These are phyloP conservation scores for Megalopta genalis DNA, from an alignment of 1,140 invertebrate species.

Conservation along the genomic window DNA sequence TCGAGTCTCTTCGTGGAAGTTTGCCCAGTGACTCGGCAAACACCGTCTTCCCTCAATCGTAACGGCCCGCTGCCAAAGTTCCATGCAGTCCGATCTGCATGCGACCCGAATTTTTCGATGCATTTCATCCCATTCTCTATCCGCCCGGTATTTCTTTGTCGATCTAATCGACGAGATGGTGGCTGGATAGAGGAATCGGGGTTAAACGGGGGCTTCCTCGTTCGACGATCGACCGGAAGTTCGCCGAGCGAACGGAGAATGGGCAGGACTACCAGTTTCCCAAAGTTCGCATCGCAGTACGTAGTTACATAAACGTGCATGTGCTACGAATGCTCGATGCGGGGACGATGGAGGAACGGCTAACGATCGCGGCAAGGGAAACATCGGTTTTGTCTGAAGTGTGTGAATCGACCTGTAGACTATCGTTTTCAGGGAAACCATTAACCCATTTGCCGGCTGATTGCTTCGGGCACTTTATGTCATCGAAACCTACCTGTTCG, in stretches of 20 bases:
- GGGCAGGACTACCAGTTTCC: slow-evolving; percentile 3
- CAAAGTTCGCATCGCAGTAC: slow-evolving; percentile 33
- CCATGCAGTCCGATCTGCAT: background rate
- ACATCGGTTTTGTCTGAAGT: slow-evolving; percentile 5
- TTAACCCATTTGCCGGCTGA: slow-evolving; percentile 64
- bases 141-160: slow-evolving; percentile 1
- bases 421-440: slow-evolving; percentile 51
- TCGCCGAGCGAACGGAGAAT: slow-evolving; percentile 49
- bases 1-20: too few relatives aligned
- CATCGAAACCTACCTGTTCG: slow-evolving; percentile 47
- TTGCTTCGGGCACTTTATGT: slow-evolving; percentile 51
- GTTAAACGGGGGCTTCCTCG: slow-evolving; percentile 43
- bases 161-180: slow-evolving; percentile 50
- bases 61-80: too few relatives aligned
- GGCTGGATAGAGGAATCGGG: slow-evolving; percentile 50
- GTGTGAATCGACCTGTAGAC: slow-evolving; percentile 9
- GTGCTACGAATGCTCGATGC: background rate
- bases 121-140: too few relatives aligned
- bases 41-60: too few relatives aligned
- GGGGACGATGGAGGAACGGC: background rate
- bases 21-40: too few relatives aligned
- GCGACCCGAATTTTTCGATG: background rate
- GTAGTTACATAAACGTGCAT: slow-evolving; percentile 27
- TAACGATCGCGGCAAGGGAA: background rate
- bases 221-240: slow-evolving; percentile 39